Evolutionary conservation across 2,888 invertebrate genomes (phyloP).

Genomic region (Dynastes grantii): DNA sequence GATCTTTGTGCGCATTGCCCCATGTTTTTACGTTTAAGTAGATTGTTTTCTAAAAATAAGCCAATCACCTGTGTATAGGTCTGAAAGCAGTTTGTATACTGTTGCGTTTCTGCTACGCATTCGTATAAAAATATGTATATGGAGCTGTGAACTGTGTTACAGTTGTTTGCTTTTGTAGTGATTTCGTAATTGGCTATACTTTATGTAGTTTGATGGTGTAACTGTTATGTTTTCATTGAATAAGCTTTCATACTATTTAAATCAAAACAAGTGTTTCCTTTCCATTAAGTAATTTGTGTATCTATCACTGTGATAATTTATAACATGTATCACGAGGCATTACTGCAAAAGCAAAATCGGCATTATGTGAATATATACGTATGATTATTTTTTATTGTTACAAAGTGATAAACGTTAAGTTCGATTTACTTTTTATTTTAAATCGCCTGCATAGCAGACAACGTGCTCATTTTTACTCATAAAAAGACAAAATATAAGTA

Average conservation of each 20-base stretch:
- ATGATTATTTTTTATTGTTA: constrained; percentile 65
- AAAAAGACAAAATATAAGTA: constrained; percentile 58
- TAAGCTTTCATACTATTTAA: constrained; percentile 14
- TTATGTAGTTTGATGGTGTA: constrained; percentile 38
- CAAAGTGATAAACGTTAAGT: constrained; percentile 66
- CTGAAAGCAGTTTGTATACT: constrained; percentile 50
- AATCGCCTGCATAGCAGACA: constrained; percentile 54
- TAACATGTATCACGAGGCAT: constrained; percentile 33
- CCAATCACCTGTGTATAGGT: constrained; percentile 60
- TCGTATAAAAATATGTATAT: constrained; percentile 44
- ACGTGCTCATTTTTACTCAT: constrained; percentile 61
- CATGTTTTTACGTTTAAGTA: not conserved
- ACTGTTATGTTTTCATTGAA: constrained; percentile 7
- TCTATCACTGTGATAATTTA: constrained; percentile 51
- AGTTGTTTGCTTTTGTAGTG: constrained; percentile 49
- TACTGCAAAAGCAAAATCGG: constrained; percentile 54
- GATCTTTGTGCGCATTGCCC: not conserved
- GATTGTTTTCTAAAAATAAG: constrained; percentile 65
- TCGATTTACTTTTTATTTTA: constrained; percentile 63
- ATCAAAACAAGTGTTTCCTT: not conserved
- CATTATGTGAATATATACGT: constrained; percentile 64
- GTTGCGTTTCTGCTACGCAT: constrained; percentile 28
- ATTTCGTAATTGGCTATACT: constrained; percentile 34
- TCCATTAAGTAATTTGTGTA: not conserved
- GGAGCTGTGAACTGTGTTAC: constrained; percentile 25